Conservation (phyloP, 1,140 invertebrate genomes). For the Antheraea pernyi region DNA sequence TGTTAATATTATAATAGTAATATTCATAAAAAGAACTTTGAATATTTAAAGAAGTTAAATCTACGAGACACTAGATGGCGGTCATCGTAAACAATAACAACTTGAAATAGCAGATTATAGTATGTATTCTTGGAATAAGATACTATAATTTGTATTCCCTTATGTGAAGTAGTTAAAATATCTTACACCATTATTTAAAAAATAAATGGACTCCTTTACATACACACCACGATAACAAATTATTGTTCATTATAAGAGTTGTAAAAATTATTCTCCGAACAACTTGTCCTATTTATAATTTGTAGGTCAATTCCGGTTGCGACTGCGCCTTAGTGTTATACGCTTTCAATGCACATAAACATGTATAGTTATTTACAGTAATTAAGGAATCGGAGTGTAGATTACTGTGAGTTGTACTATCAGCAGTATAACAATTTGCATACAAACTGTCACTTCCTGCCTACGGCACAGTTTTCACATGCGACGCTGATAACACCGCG, state of each 20-base stretch:
- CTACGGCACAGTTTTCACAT: constrained; percentile 58
- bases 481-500: constrained; percentile 37
- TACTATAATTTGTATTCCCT: no score
- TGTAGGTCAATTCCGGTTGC: constrained; percentile 13
- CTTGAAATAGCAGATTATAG: no score
- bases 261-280: background rate
- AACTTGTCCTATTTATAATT: background rate
- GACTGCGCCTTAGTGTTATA: background rate
- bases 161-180: no score
- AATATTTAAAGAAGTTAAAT: background rate
- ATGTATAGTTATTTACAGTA: constrained; percentile 10
- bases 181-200: no score
- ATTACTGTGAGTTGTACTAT: constrained; percentile 19
- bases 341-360: background rate
- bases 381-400: constrained; percentile 21
- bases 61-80: background rate
- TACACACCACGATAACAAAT: no score
- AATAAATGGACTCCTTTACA: no score
- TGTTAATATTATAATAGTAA: background rate
- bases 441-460: constrained; percentile 59
- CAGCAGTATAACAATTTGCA: constrained; percentile 35
- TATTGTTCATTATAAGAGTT: background rate
- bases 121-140: no score
- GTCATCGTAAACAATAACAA: background rate
- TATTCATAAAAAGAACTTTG: background rate